Evolutionary conservation across 2,113 vertebrate genomes (phyloP).

Genomic region (Plecturocebus donacophilus): DNA sequence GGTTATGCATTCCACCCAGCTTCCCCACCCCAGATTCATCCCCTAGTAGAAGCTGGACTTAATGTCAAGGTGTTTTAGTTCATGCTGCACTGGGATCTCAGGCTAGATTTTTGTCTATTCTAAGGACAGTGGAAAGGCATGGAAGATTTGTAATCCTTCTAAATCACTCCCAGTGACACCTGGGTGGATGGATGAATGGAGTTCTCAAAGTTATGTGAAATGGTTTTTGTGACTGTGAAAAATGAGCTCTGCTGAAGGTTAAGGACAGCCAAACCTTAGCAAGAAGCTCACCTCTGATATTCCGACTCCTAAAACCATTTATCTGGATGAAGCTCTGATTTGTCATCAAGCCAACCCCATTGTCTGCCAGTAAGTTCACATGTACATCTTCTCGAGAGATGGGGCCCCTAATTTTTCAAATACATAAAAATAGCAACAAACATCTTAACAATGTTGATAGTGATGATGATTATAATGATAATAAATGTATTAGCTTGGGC

Average conservation of each 20-base stretch:
- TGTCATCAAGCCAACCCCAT: background rate
- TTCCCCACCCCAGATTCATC: background rate
- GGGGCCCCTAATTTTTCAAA: background rate
- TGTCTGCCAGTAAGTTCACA: background rate
- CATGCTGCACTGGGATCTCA: background rate
- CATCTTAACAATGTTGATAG: background rate
- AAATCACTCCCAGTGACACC: conserved; percentile 69
- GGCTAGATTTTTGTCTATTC: conserved; percentile 43
- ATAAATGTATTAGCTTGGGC: background rate
- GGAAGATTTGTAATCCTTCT: conserved; percentile 71
- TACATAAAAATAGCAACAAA: background rate
- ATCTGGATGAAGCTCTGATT: conserved; percentile 47
- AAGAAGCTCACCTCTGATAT: conserved; percentile 44
- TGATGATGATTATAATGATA: background rate
- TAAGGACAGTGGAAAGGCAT: conserved; percentile 69
- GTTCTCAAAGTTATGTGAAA: conserved; percentile 68
- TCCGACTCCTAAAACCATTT: conserved; percentile 36
- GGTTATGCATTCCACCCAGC: background rate
- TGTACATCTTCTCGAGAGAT: background rate
- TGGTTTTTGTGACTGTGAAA: conserved; percentile 65
- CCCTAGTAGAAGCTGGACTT: background rate
- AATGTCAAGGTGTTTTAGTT: background rate
- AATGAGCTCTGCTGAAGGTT: conserved; percentile 69
- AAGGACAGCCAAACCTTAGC: conserved; percentile 53
- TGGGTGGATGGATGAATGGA: conserved; percentile 69